Conservation (phyloP, 2,113 vertebrate genomes). For the Larimichthys crocea region DNA sequence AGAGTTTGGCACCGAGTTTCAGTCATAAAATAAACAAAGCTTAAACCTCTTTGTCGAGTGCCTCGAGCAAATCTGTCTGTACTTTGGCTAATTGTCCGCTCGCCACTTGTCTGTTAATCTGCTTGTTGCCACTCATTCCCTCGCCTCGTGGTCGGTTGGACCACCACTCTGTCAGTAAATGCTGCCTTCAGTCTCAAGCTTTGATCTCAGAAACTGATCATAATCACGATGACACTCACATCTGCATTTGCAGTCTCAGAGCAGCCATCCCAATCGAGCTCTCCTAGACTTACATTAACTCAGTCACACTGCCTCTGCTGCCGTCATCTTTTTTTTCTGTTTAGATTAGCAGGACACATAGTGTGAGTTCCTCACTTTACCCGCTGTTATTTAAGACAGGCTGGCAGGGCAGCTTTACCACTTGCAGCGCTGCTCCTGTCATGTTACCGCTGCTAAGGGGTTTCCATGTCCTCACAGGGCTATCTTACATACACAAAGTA, state of each 20-base stretch:
- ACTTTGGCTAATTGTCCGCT: conserved; percentile 86
- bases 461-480: conserved; percentile 16
- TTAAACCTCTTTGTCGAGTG: conserved; percentile 82
- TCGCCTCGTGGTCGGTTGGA: conserved; percentile 78
- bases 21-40: conserved; percentile 3
- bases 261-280: not conserved
- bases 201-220: conserved; percentile 12
- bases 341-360: conserved; percentile 39
- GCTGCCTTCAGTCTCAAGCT: conserved; percentile 72
- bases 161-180: conserved; percentile 74
- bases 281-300: not conserved
- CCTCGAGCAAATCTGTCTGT: conserved; percentile 88
- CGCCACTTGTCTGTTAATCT: conserved; percentile 85
- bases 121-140: conserved; percentile 84
- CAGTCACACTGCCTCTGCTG: not conserved
- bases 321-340: conserved; percentile 9
- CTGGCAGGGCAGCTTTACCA: not conserved
- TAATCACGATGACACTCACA: conserved; percentile 19
- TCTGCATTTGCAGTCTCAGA: not conserved
- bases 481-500: not conserved
- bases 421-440: conserved; percentile 24
- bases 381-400: conserved; percentile 31
- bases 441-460: conserved; percentile 18
- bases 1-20: conserved; percentile 1
- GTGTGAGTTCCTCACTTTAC: conserved; percentile 36